These are phyloP conservation scores for Schizothorax lantsangensis DNA, from an alignment of 2,797 vertebrate genomes.

Conservation along the genomic window DNA sequence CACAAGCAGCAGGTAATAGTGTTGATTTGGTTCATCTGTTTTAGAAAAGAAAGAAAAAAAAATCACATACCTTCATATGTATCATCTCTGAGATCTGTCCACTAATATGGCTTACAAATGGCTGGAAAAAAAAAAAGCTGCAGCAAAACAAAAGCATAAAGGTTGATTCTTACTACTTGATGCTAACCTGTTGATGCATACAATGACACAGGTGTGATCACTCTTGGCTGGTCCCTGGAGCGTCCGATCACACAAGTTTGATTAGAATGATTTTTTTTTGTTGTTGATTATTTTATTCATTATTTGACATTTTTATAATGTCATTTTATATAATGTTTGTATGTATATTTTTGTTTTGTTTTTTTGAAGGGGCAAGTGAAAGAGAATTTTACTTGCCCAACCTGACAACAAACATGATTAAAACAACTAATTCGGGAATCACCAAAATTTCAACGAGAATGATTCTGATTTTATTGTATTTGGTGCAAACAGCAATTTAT, in stretches of 20 bases:
- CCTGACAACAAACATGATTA: too few relatives aligned
- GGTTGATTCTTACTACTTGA: neutral
- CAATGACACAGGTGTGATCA: neutral
- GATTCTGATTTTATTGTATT: too few relatives aligned
- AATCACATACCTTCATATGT: conserved; percentile 63
- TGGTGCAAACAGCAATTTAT: too few relatives aligned
- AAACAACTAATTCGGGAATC: too few relatives aligned
- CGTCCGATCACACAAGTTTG: neutral
- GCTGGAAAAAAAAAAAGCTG: conserved; percentile 67
- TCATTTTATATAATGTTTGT: too few relatives aligned
- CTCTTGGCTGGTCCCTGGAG: neutral
- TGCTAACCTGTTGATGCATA: neutral
- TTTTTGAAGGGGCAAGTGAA: too few relatives aligned
- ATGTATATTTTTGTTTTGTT: too few relatives aligned
- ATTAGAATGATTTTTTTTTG: neutral
- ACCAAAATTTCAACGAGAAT: too few relatives aligned
- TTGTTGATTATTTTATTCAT: neutral
- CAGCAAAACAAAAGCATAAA: neutral
- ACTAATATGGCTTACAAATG: conserved; percentile 51
- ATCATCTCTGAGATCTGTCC: conserved; percentile 35
- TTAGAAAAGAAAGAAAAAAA: neutral
- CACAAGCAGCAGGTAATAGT: neutral
- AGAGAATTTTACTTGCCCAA: too few relatives aligned
- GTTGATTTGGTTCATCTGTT: neutral
- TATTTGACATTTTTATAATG: too few relatives aligned